These are phyloP conservation scores for Chelmon rostratus DNA, from an alignment of 2,797 vertebrate species.

Conservation along the genomic window DNA sequence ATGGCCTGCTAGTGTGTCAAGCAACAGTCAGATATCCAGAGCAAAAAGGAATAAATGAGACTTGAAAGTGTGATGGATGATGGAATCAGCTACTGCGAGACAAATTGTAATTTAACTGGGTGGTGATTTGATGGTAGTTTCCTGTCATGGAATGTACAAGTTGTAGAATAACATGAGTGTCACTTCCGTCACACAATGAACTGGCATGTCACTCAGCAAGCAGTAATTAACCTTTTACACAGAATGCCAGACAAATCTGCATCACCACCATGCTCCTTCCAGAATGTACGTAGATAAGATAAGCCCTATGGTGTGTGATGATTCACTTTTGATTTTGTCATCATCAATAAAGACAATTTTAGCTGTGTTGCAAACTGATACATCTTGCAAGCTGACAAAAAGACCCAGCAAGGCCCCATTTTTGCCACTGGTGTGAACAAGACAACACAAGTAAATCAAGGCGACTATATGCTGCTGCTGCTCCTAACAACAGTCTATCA, in stretches of 20 bases:
- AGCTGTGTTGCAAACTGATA: constrained; percentile 8
- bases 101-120: constrained; percentile 65
- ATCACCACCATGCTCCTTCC: neutral
- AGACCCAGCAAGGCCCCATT: neutral
- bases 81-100: constrained; percentile 44
- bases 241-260: constrained; percentile 25
- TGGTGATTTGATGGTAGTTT: constrained; percentile 51
- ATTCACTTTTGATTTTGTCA: constrained; percentile 13
- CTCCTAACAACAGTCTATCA: neutral
- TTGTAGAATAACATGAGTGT: constrained; percentile 33
- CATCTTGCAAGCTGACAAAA: neutral
- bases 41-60: constrained; percentile 45
- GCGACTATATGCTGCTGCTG: neutral
- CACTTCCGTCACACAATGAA: constrained; percentile 36
- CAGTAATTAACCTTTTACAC: constrained; percentile 43
- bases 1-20: constrained; percentile 53
- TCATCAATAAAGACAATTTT: neutral
- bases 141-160: constrained; percentile 25
- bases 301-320: constrained; percentile 6
- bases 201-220: constrained; percentile 24
- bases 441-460: neutral
- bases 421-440: neutral
- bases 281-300: constrained; percentile 22
- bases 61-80: constrained; percentile 35
- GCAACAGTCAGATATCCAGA: constrained; percentile 43